These are phyloP conservation scores for Zaprionus camerounensis DNA, from an alignment of 1,140 invertebrate species.

Conservation along the genomic window DNA sequence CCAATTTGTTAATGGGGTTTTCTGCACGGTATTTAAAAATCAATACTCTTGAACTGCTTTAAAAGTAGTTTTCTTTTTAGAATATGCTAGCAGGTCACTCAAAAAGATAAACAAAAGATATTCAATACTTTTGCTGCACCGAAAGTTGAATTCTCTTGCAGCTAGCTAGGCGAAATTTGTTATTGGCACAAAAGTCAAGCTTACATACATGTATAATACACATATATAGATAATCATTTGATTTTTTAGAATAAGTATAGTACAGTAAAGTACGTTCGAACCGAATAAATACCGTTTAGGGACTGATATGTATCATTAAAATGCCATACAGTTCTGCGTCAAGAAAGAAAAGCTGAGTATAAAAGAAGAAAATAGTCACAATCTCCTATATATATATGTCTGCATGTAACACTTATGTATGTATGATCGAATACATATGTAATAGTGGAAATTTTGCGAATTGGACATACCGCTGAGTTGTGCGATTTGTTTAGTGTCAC, in stretches of 20 bases:
- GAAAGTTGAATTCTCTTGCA: background rate
- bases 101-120: background rate
- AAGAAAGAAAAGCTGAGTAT: background rate
- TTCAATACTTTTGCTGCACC: background rate
- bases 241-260: too few relatives aligned
- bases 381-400: background rate
- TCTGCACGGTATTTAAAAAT: too few relatives aligned
- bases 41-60: background rate
- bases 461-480: slow-evolving; percentile 21
- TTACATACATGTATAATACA: background rate
- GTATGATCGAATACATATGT: background rate
- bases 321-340: too few relatives aligned
- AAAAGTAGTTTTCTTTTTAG: slow-evolving; percentile 6
- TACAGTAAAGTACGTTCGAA: too few relatives aligned
- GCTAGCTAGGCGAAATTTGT: background rate
- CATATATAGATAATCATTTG: too few relatives aligned
- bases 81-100: background rate
- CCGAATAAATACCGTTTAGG: too few relatives aligned
- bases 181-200: background rate
- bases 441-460: slow-evolving; percentile 12
- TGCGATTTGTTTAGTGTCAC: slow-evolving; percentile 76
- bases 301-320: too few relatives aligned
- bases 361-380: background rate
- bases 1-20: too few relatives aligned
- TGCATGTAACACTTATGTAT: background rate